These are phyloP conservation scores for Anguilla obscura DNA, from an alignment of 2,797 vertebrate species.

Conservation along the genomic window DNA sequence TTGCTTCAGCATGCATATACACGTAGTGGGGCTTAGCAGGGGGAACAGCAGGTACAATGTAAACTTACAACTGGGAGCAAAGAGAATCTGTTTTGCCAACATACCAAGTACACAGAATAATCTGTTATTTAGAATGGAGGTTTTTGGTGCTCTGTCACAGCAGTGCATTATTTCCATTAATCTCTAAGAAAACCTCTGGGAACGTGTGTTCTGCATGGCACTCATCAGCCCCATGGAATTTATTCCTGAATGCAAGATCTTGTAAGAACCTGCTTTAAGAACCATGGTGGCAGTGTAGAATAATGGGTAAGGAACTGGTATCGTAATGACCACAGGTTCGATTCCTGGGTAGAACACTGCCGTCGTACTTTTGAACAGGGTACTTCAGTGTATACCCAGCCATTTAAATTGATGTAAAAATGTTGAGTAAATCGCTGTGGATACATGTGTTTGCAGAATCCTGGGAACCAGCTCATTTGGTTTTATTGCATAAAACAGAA, in stretches of 20 bases:
- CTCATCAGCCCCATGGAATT: slow-evolving; percentile 36
- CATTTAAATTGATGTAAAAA: too few relatives aligned
- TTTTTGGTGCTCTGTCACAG: neutral
- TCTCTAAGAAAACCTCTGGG: neutral
- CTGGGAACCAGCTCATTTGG: slow-evolving; percentile 30
- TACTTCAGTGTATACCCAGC: too few relatives aligned
- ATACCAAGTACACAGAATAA: slow-evolving; percentile 11
- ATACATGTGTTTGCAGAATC: too few relatives aligned
- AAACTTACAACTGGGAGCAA: neutral
- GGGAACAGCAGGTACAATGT: slow-evolving; percentile 38
- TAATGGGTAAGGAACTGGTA: too few relatives aligned
- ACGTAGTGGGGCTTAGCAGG: neutral
- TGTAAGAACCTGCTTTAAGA: slow-evolving; percentile 35
- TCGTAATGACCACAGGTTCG: too few relatives aligned
- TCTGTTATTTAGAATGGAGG: neutral
- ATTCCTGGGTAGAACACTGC: too few relatives aligned
- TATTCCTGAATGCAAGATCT: slow-evolving; percentile 37
- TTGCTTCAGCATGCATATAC: slow-evolving; percentile 50
- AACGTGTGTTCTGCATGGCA: slow-evolving; percentile 24
- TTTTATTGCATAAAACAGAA: slow-evolving; percentile 26
- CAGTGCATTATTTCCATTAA: neutral
- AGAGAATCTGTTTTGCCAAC: neutral
- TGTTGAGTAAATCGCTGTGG: too few relatives aligned
- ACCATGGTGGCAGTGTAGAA: too few relatives aligned
- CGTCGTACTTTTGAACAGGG: too few relatives aligned